phyloP scores from a whole-genome alignment of 92 coral and sea anemone species.

The Metridium senile region DNA sequence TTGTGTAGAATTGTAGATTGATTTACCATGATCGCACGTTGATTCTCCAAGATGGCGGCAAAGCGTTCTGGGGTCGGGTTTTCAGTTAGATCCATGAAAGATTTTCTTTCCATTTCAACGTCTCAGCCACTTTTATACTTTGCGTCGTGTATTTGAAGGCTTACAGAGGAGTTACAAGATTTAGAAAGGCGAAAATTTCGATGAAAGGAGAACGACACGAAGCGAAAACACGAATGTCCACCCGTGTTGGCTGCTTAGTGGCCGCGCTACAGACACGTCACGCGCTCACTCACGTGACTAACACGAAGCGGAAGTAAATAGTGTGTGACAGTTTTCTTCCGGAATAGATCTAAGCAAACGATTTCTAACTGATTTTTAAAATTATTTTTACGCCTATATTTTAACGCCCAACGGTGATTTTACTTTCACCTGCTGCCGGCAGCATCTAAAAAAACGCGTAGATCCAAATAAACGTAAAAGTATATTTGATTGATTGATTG shows the following conservation, averaged over 20 bases:
- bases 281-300: conserved; percentile 42
- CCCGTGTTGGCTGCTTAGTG: conserved; percentile 66
- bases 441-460: no score
- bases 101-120: conserved; percentile 20
- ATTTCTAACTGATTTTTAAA: neutral
- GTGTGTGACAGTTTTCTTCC: conserved; percentile 5
- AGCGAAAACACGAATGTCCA: conserved; percentile 34
- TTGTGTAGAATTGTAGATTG: conserved; percentile 90
- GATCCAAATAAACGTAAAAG: no score
- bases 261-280: conserved; percentile 63
- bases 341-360: neutral
- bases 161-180: neutral
- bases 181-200: neutral
- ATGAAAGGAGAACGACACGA: conserved; percentile 8
- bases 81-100: conserved; percentile 75
- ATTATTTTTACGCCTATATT: no score
- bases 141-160: neutral
- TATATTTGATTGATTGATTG: no score
- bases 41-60: conserved; percentile 98
- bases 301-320: conserved; percentile 48
- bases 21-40: conserved; percentile 95
- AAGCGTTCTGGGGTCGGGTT: conserved; percentile 80
- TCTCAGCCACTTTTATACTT: neutral
- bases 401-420: no score
- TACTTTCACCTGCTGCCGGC: no score